Base-by-base conservation (phyloP, 2,113 vertebrate species). In the Amblyornis subalaris region DNA sequence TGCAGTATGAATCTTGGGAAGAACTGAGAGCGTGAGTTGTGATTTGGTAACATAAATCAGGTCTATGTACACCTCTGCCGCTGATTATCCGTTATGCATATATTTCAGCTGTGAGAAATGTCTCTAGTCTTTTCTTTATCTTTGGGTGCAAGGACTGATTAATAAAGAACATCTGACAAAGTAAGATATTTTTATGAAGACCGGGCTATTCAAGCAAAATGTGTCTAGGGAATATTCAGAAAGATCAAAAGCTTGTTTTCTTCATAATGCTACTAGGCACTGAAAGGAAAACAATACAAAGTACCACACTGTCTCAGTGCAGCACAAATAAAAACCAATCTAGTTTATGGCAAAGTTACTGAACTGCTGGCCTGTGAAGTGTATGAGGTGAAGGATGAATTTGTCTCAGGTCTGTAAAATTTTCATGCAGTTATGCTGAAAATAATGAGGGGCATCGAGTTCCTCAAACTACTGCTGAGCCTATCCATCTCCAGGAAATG, bases 241-340 rank as follows among this genome's bases (percentile, higher is more conserved):
- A 93, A 80, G 55, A 88, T 93, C 85, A 92, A 92, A 94, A 80
- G 64, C 69, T 88, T 90, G n/a, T 90, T 93, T 94, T 80, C 67
- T 90, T 95, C 64, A 29, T 86, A 70, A 55, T 86, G n/a, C 47
- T 83, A 2, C 60, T 76, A 60, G 55, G 29, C 28, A 47, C 35
- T 72, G 71, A 62, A 94, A 73, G 42, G 33, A 85, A 82, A 74
- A 66, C 44, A 90, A 81, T 90, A 24, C 60, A 65, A 82, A 85
- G 71, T 65, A 45, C 42, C 45, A 22, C 20, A 15, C 28, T 78
- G 47, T 40, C 53, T 91, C 53, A 28, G 31, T 91, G 81, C 45
- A 88, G 50, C 53, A n/a, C 57, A 48, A 87, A 67, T 76, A 53
- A 82, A 67, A 77, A 5, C 0, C 24, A 14, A 0, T 74, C 45